A percentile compares a stretch with the other conserved stretches of the same genome.
Conservation (phyloP, 2,113 vertebrate species). For the Mastomys natalensis region DNA sequence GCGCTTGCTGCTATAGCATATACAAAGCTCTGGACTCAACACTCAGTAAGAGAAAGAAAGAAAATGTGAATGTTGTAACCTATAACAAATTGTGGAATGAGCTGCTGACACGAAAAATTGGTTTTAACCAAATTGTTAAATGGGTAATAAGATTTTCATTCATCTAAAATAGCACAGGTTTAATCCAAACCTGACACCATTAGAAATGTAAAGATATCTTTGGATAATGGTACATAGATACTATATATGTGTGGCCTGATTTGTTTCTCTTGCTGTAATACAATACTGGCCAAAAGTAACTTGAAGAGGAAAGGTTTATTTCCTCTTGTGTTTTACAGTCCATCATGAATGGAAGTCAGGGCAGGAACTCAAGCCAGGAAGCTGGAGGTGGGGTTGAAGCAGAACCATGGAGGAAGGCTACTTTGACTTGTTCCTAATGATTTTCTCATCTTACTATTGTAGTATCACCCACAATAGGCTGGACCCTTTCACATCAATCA, state of each 20-base stretch:
- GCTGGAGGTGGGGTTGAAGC: too few species aligned
- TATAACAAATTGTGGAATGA: neutral
- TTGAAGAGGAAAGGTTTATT: neutral
- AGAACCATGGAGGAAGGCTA: neutral
- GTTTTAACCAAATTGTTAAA: constrained; percentile 43
- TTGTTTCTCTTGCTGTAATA: neutral
- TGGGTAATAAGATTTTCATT: neutral
- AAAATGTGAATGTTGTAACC: neutral
- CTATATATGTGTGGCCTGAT: neutral
- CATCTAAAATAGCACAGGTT: neutral
- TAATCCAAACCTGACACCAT: neutral
- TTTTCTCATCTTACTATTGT: neutral
- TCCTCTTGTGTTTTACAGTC: neutral
- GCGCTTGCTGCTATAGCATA: too few species aligned
- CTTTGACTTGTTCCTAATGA: neutral
- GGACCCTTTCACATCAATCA: neutral
- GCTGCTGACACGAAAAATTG: neutral
- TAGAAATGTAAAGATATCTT: constrained; percentile 17
- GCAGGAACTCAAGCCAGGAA: neutral
- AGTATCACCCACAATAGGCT: neutral
- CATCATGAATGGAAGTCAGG: neutral
- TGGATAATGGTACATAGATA: neutral
- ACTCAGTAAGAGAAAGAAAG: neutral
- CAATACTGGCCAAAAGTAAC: neutral
- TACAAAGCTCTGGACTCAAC: neutral